Evolutionary conservation across 1,140 invertebrate genomes (phyloP).

Genomic region (Apis laboriosa): DNA sequence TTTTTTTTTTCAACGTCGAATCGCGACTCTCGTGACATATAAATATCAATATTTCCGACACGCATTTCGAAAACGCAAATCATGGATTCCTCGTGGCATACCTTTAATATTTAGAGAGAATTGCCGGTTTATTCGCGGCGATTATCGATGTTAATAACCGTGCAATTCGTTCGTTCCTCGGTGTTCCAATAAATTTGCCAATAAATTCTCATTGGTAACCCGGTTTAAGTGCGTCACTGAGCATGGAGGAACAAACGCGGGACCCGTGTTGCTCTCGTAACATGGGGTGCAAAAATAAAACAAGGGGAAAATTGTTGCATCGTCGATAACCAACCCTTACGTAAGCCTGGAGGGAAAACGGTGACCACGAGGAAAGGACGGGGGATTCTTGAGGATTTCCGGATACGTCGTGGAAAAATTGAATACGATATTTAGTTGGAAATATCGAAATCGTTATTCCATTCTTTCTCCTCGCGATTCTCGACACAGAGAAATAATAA

Average conservation of each 20-base stretch:
- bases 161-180: slow-evolving; percentile 55
- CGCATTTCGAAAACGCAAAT: too few species aligned
- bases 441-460: neutral
- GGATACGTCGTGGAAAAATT: neutral
- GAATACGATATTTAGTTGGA: neutral
- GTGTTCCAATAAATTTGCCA: slow-evolving; percentile 50
- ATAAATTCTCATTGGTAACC: slow-evolving; percentile 58
- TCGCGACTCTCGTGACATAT: too few species aligned
- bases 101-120: neutral
- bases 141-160: slow-evolving; percentile 50
- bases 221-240: slow-evolving; percentile 20
- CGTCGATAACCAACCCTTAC: slow-evolving; percentile 12
- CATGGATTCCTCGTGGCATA: too few species aligned
- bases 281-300: neutral
- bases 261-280: neutral
- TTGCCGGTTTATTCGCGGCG: neutral
- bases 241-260: slow-evolving; percentile 5
- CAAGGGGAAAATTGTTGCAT: slow-evolving; percentile 6
- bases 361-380: neutral
- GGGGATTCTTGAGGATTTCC: too few species aligned
- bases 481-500: too few species aligned
- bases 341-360: neutral
- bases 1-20: too few species aligned
- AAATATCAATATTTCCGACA: too few species aligned
- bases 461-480: neutral